A percentile compares a stretch with the other conserved stretches of the same genome.
Conservation (phyloP, 30 jellyfish, hydroid and myxozoan genomes). For the Catostylus mosaicus region DNA sequence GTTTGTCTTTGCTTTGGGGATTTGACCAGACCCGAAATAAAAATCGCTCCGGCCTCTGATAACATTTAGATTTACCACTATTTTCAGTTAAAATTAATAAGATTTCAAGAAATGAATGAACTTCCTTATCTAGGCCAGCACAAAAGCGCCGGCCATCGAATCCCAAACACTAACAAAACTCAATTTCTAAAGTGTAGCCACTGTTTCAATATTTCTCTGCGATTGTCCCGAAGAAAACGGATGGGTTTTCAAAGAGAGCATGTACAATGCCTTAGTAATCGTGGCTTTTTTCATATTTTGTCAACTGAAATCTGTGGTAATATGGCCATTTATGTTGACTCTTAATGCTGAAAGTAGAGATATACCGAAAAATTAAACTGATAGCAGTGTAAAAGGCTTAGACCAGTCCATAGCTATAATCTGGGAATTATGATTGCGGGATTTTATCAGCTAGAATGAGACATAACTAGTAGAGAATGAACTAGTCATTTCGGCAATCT, state of each 20-base stretch:
- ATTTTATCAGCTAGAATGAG: no score
- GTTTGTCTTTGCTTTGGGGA: neutral
- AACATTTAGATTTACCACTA: constrained; percentile 34
- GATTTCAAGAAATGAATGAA: constrained; percentile 11
- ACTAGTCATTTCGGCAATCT: no score
- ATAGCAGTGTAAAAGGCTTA: neutral
- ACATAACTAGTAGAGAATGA: no score
- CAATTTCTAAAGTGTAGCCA: neutral
- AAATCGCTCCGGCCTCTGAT: constrained; percentile 1
- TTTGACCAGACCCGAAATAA: neutral
- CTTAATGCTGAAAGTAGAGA: neutral
- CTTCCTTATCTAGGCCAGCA: constrained; percentile 29
- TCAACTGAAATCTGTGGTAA: neutral
- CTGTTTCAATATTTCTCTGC: neutral
- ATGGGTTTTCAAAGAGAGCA: neutral
- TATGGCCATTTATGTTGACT: neutral
- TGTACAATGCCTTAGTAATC: neutral
- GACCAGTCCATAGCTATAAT: neutral
- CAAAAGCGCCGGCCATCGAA: constrained; percentile 31
- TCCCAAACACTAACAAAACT: neutral
- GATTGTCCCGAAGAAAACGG: neutral
- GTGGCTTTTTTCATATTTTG: neutral
- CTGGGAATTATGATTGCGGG: no score
- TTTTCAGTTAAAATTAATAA: constrained; percentile 10
- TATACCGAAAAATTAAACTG: neutral